Evolutionary conservation across 2,797 vertebrate species (phyloP).

Genomic region (Lagorchestes hirsutus): DNA sequence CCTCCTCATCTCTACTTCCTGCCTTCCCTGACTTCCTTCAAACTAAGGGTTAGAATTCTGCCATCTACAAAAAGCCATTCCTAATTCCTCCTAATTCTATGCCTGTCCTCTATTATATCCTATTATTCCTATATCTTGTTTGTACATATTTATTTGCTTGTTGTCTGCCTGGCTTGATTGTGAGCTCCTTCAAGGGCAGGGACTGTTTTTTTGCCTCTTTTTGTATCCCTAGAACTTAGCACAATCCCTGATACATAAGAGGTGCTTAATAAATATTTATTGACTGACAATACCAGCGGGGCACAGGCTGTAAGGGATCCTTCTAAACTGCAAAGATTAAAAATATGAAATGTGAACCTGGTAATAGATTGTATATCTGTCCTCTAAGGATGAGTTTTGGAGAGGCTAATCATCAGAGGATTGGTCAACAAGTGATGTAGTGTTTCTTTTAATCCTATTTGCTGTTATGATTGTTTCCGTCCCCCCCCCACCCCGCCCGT

Average conservation of each 20-base stretch:
- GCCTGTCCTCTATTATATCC: background rate
- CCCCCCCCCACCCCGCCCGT: fast-evolving
- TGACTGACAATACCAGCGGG: background rate
- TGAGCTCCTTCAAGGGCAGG: background rate
- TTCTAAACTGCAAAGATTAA: background rate
- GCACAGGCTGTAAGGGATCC: background rate
- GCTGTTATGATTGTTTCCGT: background rate
- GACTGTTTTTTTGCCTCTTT: background rate
- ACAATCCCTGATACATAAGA: background rate
- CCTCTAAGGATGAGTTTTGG: background rate
- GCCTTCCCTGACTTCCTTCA: background rate
- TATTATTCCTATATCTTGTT: background rate
- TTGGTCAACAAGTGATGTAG: background rate
- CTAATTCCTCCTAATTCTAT: background rate
- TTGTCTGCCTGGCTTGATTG: background rate
- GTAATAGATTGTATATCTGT: background rate
- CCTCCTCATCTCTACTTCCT: background rate
- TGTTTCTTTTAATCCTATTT: background rate
- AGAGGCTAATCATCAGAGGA: background rate
- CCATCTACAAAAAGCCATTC: background rate
- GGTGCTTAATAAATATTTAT: background rate
- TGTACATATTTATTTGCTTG: background rate
- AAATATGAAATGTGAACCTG: background rate
- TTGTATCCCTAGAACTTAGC: background rate
- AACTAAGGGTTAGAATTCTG: background rate